These are phyloP conservation scores for Stomatorhinus ivindoensis DNA, from an alignment of 2,113 vertebrate genomes.

Conservation along the genomic window DNA sequence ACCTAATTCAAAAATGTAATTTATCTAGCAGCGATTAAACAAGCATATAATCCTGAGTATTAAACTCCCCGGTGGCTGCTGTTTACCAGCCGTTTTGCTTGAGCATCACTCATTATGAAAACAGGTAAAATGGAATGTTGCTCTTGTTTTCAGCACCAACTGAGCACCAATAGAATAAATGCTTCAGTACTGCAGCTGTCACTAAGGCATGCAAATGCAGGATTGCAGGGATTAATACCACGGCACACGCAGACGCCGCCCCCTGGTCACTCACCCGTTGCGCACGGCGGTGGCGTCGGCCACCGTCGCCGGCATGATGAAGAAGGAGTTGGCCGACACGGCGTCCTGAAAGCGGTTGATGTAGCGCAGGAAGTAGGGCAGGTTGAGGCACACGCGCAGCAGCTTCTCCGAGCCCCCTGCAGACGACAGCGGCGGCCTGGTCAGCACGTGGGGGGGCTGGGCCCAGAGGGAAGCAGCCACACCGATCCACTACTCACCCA, in stretches of 20 bases:
- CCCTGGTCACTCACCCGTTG: constrained; percentile 73
- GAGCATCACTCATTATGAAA: background rate
- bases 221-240: background rate
- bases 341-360: constrained; percentile 99
- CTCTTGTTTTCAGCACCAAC: background rate
- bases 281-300: constrained; percentile 95
- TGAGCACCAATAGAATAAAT: background rate
- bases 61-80: background rate
- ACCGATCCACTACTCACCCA: constrained; percentile 66
- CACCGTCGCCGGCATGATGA: constrained; percentile 97
- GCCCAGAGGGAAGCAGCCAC: background rate
- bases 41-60: background rate
- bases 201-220: background rate
- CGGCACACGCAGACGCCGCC: background rate
- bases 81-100: background rate
- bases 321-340: constrained; percentile 92
- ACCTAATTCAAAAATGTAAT: background rate
- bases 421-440: background rate
- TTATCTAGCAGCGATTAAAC: background rate
- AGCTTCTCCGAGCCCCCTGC: constrained; percentile 94
- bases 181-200: too few relatives aligned
- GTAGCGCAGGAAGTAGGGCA: constrained; percentile 94
- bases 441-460: too few relatives aligned
- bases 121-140: background rate
- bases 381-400: constrained; percentile 89